These are phyloP conservation scores for Agrotis exclamationis DNA, from an alignment of 2,888 invertebrate species.

Conservation along the genomic window DNA sequence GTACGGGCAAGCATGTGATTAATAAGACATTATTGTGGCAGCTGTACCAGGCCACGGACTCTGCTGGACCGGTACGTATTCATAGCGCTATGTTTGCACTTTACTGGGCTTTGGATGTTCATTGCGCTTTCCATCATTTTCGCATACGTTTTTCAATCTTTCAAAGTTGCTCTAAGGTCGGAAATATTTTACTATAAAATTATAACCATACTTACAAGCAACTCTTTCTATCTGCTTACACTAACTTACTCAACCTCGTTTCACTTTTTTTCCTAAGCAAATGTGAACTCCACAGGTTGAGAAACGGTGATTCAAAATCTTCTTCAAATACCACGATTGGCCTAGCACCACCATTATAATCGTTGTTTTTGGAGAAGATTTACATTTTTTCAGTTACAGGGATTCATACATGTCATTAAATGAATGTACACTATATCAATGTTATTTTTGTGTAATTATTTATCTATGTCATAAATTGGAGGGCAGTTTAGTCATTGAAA, in stretches of 20 bases:
- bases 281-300: conserved; percentile 33
- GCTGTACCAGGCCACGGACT: conserved; percentile 90
- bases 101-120: conserved; percentile 70
- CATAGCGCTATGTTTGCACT: conserved; percentile 69
- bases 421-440: conserved; percentile 31
- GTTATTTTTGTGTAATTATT: conserved; percentile 35
- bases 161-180: neutral
- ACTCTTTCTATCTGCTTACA: neutral
- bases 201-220: neutral
- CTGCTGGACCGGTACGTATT: conserved; percentile 87
- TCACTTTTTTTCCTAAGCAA: conserved; percentile 10
- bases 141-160: conserved; percentile 43
- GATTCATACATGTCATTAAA: conserved; percentile 42
- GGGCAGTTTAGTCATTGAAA: conserved; percentile 42
- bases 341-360: conserved; percentile 6
- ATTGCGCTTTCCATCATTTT: conserved; percentile 60
- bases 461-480: conserved; percentile 12
- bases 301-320: conserved; percentile 49
- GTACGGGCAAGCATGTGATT: conserved; percentile 78
- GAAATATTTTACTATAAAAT: neutral
- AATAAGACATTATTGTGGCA: conserved; percentile 89
- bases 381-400: conserved; percentile 17
- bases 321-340: conserved; percentile 40
- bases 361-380: conserved; percentile 48
- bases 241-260: neutral